Percentiles rank a stretch among this genome's conserved stretches.
These are phyloP conservation scores for Brachyptera risi DNA, from an alignment of 2,888 invertebrate species.

Conservation along the genomic window DNA sequence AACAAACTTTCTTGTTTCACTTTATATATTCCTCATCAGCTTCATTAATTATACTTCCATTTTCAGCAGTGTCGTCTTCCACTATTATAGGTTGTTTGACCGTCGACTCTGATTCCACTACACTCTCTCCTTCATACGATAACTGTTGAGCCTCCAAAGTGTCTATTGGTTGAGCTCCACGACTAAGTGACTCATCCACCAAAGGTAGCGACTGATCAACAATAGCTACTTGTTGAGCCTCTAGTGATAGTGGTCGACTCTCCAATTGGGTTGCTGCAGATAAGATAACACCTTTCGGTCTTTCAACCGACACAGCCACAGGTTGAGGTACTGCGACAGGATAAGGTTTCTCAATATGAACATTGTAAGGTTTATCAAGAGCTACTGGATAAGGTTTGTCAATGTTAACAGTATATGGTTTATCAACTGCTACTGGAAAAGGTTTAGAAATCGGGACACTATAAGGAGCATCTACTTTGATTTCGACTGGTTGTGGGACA, in stretches of 20 bases:
- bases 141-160: too few species aligned
- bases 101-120: too few species aligned
- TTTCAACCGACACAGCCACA: slow-evolving; percentile 50
- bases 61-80: too few species aligned
- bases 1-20: too few species aligned
- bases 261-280: slow-evolving; percentile 44
- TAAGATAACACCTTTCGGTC: slow-evolving; percentile 48
- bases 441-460: neutral
- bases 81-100: too few species aligned
- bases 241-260: slow-evolving; percentile 50
- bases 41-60: too few species aligned
- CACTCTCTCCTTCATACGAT: too few species aligned
- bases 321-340: slow-evolving; percentile 43
- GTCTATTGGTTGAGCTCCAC: too few species aligned
- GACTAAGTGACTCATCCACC: too few species aligned
- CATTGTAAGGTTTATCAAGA: slow-evolving; percentile 42
- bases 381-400: slow-evolving; percentile 43
- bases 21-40: too few species aligned
- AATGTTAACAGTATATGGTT: slow-evolving; percentile 37
- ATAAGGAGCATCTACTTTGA: slow-evolving; percentile 36
- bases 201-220: too few species aligned
- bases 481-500: slow-evolving; percentile 51
- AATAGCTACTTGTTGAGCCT: slow-evolving; percentile 43
- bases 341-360: slow-evolving; percentile 50
- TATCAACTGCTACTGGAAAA: slow-evolving; percentile 5